Conservation (phyloP, 1,140 invertebrate species). For the Drosophila fuyamai region DNA sequence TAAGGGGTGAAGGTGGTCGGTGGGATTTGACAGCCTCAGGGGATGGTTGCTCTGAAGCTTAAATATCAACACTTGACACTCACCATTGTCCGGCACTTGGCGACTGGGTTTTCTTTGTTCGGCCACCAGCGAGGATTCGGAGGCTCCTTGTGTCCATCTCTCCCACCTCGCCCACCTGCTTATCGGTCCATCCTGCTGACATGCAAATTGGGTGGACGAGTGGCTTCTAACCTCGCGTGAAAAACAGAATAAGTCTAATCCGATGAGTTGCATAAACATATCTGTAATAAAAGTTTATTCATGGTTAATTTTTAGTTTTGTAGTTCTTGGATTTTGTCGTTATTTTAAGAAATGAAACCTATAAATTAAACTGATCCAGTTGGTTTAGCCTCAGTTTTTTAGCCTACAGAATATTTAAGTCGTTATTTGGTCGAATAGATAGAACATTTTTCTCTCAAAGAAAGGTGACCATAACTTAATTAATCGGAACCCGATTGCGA, state of each 20-base stretch:
- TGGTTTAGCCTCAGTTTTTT: too few relatives aligned
- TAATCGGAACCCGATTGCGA: too few relatives aligned
- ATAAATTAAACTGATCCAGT: too few relatives aligned
- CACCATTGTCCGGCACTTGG: conserved; percentile 40
- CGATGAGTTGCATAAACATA: background rate
- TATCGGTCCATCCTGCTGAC: conserved; percentile 13
- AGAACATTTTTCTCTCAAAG: too few relatives aligned
- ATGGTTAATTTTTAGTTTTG: too few relatives aligned
- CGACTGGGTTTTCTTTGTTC: conserved; percentile 28
- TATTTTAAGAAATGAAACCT: too few relatives aligned
- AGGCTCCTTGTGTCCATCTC: conserved; percentile 21
- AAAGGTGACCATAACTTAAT: too few relatives aligned
- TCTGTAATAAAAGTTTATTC: background rate
- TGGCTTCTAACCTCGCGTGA: background rate
- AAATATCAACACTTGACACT: conserved; percentile 76
- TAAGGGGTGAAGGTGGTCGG: background rate
- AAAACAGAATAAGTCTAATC: background rate
- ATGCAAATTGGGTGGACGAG: conserved; percentile 54
- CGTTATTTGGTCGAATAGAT: too few relatives aligned
- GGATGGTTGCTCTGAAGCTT: conserved; percentile 52
- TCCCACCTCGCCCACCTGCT: background rate
- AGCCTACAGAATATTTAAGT: too few relatives aligned
- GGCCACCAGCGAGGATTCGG: conserved; percentile 7
- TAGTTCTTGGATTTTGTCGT: too few relatives aligned
- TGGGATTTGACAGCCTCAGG: conserved; percentile 4